Base-by-base conservation (phyloP, 2,888 invertebrate genomes). In the Capitulum mitella region DNA sequence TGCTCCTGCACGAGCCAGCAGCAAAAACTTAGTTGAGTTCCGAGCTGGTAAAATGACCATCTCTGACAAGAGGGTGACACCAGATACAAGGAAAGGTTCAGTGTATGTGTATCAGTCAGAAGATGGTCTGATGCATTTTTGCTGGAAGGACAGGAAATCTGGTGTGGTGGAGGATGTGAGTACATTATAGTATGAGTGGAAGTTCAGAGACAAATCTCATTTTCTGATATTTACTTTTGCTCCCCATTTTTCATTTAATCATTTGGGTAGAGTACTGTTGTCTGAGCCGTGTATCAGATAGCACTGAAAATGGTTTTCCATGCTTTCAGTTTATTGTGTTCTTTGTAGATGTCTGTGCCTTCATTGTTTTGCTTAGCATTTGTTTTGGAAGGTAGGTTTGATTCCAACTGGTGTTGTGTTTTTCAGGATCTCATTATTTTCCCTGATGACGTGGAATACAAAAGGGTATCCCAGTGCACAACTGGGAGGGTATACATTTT, bases 371-470 rank as follows among this genome's bases (percentile, higher is more conserved):
- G n/a, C n/a, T n/a, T n/a, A n/a, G n/a, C n/a, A n/a, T n/a, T n/a
- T n/a, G n/a, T n/a, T n/a, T n/a, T n/a, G n/a, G n/a, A n/a, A n/a
- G n/a, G n/a, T n/a, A n/a, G n/a, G n/a, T n/a, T 51, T 51, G 51
- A 26, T 26, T 51, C 26, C 3, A 51, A 3, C n/a, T 29, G 29
- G 10, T 29, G 58, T 29, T 54, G 26, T 81, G 80, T 79, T 80
- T 86, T 86, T 34, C 84, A 92, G 91, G 99, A 99, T 87, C 88
- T 99, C 81, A 94, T 99, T 79, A 97, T 99, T 83, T 99, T 99
- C 84, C 98, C 98, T 12, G 99, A 98, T 86, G 99, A 99, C 86
- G 96, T 96, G 84, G 98, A 98, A 86, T 99, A 97, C 87, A 93
- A 96, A 81, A 91, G 92, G 82, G 95, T 99, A 0, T 90, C 93